These are phyloP conservation scores for Harpagifer antarcticus DNA, from an alignment of 2,797 vertebrate genomes.

Conservation along the genomic window DNA sequence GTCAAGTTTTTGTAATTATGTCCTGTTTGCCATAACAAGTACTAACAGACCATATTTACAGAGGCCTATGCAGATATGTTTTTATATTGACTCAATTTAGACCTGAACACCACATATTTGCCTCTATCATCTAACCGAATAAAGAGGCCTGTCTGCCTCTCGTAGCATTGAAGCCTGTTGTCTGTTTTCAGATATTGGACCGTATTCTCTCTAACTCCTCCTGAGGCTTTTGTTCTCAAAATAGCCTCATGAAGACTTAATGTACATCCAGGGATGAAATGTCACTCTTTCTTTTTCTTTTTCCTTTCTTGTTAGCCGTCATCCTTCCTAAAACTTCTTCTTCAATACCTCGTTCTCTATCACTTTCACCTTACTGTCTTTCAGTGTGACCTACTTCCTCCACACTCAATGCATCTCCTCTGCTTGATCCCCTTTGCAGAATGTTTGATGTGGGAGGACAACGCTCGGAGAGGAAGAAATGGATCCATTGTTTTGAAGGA, in stretches of 20 bases:
- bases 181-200: constrained; percentile 34
- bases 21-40: constrained; percentile 48
- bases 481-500: constrained; percentile 99
- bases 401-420: constrained; percentile 7
- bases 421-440: constrained; percentile 61
- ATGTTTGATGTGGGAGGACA: constrained; percentile 87
- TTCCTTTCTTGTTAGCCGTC: constrained; percentile 5
- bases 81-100: constrained; percentile 6
- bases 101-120: constrained; percentile 9
- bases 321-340: constrained; percentile 25
- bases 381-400: constrained; percentile 16
- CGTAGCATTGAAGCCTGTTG: constrained; percentile 16
- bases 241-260: constrained; percentile 70
- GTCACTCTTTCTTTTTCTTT: constrained; percentile 27
- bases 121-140: constrained; percentile 2
- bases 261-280: constrained; percentile 43
- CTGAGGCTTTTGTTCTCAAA: constrained; percentile 36
- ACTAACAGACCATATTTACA: constrained; percentile 18
- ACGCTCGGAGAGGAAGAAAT: constrained; percentile 91
- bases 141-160: constrained; percentile 6
- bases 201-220: constrained; percentile 19
- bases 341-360: constrained; percentile 6
- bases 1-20: constrained; percentile 41
- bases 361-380: constrained; percentile 34
- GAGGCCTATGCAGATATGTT: constrained; percentile 1